Conservation (phyloP, 2,113 vertebrate genomes). For the Rhegmatorhina hoffmannsi region DNA sequence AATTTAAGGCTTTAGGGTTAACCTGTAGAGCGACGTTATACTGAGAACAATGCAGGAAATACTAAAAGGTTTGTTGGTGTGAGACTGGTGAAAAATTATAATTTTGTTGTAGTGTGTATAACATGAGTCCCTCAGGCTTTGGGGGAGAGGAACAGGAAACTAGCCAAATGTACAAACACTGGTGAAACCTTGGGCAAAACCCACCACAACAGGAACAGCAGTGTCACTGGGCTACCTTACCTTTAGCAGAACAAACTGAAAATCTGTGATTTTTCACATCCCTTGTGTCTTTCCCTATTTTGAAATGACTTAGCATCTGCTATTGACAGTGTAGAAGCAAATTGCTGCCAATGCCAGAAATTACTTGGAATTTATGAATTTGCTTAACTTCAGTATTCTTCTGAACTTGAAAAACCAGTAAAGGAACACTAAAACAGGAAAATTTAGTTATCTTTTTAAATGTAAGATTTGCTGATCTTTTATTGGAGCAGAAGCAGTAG, state of each 20-base stretch:
- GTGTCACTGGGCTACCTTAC: not conserved
- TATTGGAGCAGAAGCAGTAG: not conserved
- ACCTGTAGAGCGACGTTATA: not conserved
- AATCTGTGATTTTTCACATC: not conserved
- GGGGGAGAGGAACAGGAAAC: not conserved
- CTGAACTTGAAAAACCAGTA: not conserved
- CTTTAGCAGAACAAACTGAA: not conserved
- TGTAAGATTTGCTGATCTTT: not conserved
- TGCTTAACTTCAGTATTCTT: not conserved
- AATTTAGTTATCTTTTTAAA: not conserved
- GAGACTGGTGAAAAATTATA: not conserved
- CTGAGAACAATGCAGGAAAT: not conserved
- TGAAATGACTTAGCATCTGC: conserved; percentile 19
- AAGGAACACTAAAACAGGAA: not conserved
- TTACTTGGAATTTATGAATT: not conserved
- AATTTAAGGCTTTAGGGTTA: not conserved
- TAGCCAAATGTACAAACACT: not conserved
- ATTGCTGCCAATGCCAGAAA: not conserved
- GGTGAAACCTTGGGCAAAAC: not conserved
- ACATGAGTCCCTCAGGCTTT: not conserved
- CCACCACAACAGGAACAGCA: not conserved
- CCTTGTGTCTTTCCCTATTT: not conserved
- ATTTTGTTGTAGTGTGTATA: not conserved
- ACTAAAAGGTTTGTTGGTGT: not conserved
- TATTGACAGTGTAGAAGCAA: not conserved